Conservation (phyloP, 2,888 invertebrate genomes). For the Cyaniris semiargus region DNA sequence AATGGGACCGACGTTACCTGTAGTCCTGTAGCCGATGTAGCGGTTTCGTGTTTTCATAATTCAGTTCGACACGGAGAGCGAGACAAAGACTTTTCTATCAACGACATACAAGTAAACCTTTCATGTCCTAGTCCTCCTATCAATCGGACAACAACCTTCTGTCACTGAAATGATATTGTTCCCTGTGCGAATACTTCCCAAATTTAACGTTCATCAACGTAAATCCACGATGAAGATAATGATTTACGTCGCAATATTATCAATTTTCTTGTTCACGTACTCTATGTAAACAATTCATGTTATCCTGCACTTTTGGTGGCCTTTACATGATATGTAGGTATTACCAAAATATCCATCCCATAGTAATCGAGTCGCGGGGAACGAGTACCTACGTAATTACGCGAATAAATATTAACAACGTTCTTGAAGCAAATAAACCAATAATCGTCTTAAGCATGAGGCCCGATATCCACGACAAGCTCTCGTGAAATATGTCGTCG, state of each 20-base stretch:
- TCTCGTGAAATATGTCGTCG: constrained; percentile 8
- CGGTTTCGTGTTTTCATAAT: background rate
- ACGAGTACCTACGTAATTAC: background rate
- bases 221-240: background rate
- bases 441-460: constrained; percentile 10
- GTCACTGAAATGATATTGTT: background rate
- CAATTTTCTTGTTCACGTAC: background rate
- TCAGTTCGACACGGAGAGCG: background rate
- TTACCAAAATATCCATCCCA: too few relatives aligned
- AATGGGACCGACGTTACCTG: background rate
- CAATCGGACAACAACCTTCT: background rate
- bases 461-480: background rate
- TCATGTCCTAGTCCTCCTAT: background rate
- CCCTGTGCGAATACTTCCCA: background rate
- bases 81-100: background rate
- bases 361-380: too few relatives aligned
- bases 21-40: background rate
- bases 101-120: background rate
- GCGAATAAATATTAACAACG: background rate
- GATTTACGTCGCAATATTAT: background rate
- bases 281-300: background rate
- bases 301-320: too few relatives aligned
- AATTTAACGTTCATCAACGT: background rate
- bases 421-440: background rate
- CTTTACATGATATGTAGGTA: too few relatives aligned